A percentile compares a stretch with the other conserved stretches of the same genome.
Conservation (phyloP, 1,140 invertebrate species). For the Cotesia chilonis region DNA sequence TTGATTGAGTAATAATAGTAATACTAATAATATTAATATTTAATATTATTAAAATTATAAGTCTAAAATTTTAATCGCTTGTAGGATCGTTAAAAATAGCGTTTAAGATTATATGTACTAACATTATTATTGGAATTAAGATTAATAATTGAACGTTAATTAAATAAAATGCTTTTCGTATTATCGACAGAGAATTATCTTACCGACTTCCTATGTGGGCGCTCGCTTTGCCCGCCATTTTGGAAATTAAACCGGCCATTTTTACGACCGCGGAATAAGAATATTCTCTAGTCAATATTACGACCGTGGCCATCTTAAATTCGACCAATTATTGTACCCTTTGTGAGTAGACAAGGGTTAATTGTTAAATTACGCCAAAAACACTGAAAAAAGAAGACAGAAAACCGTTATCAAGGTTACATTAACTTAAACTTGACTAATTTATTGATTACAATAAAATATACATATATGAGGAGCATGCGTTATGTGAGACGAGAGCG, state of each 20-base stretch:
- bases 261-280: not conserved
- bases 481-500: slow-evolving; percentile 1
- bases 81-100: slow-evolving; percentile 18
- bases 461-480: slow-evolving; percentile 15
- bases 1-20: slow-evolving; percentile 13
- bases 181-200: no score
- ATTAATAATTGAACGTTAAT: slow-evolving; percentile 1
- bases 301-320: slow-evolving; percentile 17
- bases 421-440: not conserved
- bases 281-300: not conserved
- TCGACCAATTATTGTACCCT: slow-evolving; percentile 33
- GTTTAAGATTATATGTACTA: slow-evolving; percentile 20
- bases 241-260: not conserved
- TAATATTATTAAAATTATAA: slow-evolving; percentile 6
- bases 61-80: slow-evolving; percentile 19
- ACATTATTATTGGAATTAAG: slow-evolving; percentile 34
- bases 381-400: not conserved
- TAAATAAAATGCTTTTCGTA: no score
- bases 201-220: no score
- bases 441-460: not conserved
- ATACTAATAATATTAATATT: slow-evolving; percentile 18
- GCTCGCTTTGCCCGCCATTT: no score
- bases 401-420: not conserved
- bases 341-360: not conserved
- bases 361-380: not conserved